Evolutionary conservation across 1,140 invertebrate species (phyloP).

Genomic region (Phthorimaea operculella): DNA sequence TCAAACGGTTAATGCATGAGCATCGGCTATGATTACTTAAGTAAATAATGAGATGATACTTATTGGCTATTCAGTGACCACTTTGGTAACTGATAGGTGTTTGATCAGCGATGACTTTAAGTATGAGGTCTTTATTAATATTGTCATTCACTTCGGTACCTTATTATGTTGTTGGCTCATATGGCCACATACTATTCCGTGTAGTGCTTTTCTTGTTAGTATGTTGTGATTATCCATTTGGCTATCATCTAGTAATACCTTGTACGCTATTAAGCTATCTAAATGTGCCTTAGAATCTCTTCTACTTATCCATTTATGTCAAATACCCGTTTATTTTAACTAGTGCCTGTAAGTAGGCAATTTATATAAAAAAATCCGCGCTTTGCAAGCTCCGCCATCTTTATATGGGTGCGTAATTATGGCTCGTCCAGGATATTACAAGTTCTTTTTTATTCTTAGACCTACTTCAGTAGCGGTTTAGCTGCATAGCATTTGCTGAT

Average conservation of each 20-base stretch:
- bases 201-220: no score
- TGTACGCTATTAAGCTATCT: no score
- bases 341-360: constrained; percentile 3
- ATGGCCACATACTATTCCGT: no score
- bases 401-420: constrained; percentile 4
- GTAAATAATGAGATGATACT: no score
- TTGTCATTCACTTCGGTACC: no score
- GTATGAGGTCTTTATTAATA: no score
- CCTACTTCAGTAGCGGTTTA: not conserved
- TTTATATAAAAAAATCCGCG: constrained; percentile 3
- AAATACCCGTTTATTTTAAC: constrained; percentile 1
- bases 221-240: no score
- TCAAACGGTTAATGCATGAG: not conserved
- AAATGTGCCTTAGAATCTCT: not conserved
- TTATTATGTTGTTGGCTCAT: no score
- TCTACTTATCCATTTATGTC: not conserved
- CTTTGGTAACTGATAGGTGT: no score
- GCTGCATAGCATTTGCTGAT: not conserved
- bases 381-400: not conserved
- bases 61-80: no score
- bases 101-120: no score
- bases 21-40: not conserved
- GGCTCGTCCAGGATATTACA: constrained; percentile 3
- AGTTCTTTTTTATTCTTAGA: not conserved
- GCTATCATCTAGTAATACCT: no score